phyloP scores from a whole-genome alignment of 2,113 vertebrate genomes.

The Actenoides lindsayi region DNA sequence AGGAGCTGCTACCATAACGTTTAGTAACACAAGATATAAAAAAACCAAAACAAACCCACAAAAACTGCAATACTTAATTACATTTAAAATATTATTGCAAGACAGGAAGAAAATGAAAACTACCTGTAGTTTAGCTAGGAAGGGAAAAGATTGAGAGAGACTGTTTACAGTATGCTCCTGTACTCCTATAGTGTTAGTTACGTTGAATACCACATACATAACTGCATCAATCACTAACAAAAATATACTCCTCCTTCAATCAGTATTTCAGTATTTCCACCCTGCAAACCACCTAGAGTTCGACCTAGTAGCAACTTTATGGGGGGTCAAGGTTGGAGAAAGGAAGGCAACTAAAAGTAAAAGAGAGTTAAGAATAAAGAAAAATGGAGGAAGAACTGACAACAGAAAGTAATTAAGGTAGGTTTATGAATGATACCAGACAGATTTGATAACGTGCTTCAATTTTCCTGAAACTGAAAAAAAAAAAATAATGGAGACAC shows the following conservation, averaged over 20 bases:
- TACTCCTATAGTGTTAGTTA: not conserved
- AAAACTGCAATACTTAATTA: not conserved
- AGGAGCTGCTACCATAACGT: not conserved
- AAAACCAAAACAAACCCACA: not conserved
- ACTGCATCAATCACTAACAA: not conserved
- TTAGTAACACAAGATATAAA: not conserved
- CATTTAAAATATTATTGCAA: not conserved
- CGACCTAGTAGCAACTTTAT: not conserved
- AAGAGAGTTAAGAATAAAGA: not conserved
- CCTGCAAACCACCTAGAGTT: not conserved
- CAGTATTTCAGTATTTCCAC: not conserved
- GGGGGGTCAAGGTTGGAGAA: fast-evolving
- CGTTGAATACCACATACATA: not conserved
- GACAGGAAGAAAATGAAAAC: not conserved
- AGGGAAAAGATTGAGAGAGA: not conserved
- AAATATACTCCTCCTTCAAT: not conserved
- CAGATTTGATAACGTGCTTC: constrained; percentile 20
- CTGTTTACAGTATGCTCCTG: too few species aligned
- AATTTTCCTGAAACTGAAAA: constrained; percentile 20
- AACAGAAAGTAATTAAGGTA: not conserved
- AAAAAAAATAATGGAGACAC: not conserved
- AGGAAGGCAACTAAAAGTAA: not conserved
- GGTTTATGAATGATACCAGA: not conserved
- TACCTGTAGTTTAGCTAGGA: not conserved
- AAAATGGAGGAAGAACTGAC: not conserved